Percentiles rank a stretch among this genome's conserved stretches.
These are phyloP conservation scores for Lynx canadensis DNA, from an alignment of 2,113 vertebrate genomes.

Conservation along the genomic window DNA sequence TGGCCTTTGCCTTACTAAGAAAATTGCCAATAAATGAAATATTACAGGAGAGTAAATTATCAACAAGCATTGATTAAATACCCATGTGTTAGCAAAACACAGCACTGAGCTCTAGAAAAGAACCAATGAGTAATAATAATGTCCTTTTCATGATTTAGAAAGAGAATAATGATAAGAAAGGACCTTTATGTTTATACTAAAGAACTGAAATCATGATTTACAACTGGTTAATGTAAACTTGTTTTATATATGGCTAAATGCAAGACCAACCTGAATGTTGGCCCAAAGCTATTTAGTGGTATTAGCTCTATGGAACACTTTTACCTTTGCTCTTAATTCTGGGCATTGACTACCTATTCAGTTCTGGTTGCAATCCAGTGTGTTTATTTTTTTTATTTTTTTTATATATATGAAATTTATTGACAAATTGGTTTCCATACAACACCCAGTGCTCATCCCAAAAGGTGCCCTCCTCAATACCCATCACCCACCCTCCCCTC, in stretches of 20 bases:
- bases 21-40: not conserved
- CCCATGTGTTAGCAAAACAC: not conserved
- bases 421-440: too few species aligned
- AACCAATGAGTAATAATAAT: not conserved
- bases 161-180: not conserved
- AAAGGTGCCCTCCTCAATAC: too few species aligned
- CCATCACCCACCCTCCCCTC: too few species aligned
- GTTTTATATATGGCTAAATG: not conserved
- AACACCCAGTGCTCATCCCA: too few species aligned
- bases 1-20: not conserved
- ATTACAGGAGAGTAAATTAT: not conserved
- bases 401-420: too few species aligned
- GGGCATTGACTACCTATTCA: not conserved
- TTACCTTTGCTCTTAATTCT: not conserved
- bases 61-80: not conserved
- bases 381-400: slow-evolving; percentile 44
- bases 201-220: not conserved
- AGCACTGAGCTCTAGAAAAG: not conserved
- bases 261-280: not conserved
- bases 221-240: not conserved
- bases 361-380: not conserved
- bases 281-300: not conserved
- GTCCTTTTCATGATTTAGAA: not conserved
- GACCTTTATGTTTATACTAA: not conserved
- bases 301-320: not conserved